These are phyloP conservation scores for Mobula hypostoma DNA, from an alignment of 2,113 vertebrate genomes.

Conservation along the genomic window DNA sequence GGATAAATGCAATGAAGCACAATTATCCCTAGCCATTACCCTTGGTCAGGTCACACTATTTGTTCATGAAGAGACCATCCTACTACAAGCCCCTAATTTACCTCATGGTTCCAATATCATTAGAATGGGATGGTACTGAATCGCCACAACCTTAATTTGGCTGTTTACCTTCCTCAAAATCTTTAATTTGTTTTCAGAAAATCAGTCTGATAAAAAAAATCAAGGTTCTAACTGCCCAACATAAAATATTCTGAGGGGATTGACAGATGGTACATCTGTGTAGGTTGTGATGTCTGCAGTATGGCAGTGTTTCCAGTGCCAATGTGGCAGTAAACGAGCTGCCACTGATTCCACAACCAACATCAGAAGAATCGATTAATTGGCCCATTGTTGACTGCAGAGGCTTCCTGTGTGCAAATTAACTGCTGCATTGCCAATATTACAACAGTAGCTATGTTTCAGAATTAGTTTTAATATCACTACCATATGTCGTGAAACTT, in stretches of 20 bases:
- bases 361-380: no score
- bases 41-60: neutral
- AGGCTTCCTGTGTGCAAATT: no score
- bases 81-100: neutral
- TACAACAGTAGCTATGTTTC: no score
- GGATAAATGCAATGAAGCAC: neutral
- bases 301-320: no score
- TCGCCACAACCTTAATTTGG: no score
- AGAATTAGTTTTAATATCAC: no score
- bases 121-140: no score
- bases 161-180: neutral
- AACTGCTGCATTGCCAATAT: no score
- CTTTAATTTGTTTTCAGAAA: neutral
- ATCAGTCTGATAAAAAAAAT: neutral
- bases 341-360: no score
- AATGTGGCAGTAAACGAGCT: no score
- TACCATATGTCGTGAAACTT: no score
- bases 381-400: no score
- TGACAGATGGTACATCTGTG: neutral
- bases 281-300: neutral
- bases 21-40: neutral
- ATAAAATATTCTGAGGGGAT: neutral
- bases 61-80: neutral
- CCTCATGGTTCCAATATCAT: neutral
- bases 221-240: neutral